These are phyloP conservation scores for Cataglyphis hispanica DNA, from an alignment of 1,140 invertebrate genomes.

Conservation along the genomic window DNA sequence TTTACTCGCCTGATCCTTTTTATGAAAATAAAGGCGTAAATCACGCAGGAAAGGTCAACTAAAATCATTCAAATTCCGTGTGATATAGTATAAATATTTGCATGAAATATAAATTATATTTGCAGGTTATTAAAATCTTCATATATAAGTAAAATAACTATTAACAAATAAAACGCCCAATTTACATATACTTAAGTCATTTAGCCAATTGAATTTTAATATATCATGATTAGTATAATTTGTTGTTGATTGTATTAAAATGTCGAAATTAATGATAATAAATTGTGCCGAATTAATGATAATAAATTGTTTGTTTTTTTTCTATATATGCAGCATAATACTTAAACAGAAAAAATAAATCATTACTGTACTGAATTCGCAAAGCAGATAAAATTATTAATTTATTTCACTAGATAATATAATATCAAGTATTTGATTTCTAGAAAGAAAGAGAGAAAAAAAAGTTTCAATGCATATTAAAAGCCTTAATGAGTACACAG, in stretches of 20 bases:
- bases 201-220: slow-evolving; percentile 1
- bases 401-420: background rate
- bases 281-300: background rate
- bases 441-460: background rate
- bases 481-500: slow-evolving; percentile 4
- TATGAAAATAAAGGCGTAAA: background rate
- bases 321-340: background rate
- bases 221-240: background rate
- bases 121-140: background rate
- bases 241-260: background rate
- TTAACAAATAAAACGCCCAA: background rate
- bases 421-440: slow-evolving; percentile 2
- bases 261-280: background rate
- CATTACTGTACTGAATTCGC: background rate
- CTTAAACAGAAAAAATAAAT: background rate
- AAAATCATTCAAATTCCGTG: background rate
- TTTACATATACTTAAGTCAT: background rate
- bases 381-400: background rate
- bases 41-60: background rate
- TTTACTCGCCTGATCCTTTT: background rate
- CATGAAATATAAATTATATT: slow-evolving; percentile 8
- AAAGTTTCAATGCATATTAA: background rate
- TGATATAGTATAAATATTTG: background rate
- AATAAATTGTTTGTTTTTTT: background rate
- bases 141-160: slow-evolving; percentile 8